These are phyloP conservation scores for Lucilia sericata DNA, from an alignment of 1,140 invertebrate species.

Conservation along the genomic window DNA sequence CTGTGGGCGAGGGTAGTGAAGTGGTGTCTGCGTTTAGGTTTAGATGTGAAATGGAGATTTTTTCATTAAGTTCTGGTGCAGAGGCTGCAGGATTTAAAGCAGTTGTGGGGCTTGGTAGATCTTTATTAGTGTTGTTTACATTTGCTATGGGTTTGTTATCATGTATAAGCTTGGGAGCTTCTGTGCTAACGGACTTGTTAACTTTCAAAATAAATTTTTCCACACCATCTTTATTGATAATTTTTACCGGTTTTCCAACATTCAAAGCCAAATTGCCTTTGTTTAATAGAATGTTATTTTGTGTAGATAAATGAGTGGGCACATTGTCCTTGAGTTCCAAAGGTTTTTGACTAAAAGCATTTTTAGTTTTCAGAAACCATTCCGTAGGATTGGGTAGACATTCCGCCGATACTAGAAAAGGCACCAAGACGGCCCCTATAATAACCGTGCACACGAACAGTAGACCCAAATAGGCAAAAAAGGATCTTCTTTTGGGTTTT, in stretches of 20 bases:
- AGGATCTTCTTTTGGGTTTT: slow-evolving; percentile 53
- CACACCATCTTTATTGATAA: slow-evolving; percentile 59
- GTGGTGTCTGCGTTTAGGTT: background rate
- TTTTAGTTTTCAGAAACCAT: slow-evolving; percentile 67
- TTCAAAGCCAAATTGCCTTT: slow-evolving; percentile 35
- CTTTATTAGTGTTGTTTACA: background rate
- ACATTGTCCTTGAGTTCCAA: background rate
- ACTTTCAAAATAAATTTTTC: slow-evolving; percentile 59
- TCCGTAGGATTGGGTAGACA: slow-evolving; percentile 64
- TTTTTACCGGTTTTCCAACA: slow-evolving; percentile 57
- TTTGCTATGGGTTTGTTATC: background rate
- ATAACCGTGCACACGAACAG: slow-evolving; percentile 66
- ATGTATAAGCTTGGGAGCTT: background rate
- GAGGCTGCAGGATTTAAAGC: no score
- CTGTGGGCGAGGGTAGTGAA: background rate
- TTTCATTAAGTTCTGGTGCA: background rate
- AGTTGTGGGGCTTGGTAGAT: background rate
- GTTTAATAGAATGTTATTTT: background rate
- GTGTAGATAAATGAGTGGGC: background rate
- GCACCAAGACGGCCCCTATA: slow-evolving; percentile 63
- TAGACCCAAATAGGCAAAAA: slow-evolving; percentile 64
- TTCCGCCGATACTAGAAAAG: slow-evolving; percentile 63
- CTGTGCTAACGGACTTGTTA: slow-evolving; percentile 53
- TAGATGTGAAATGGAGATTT: background rate
- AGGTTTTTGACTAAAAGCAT: slow-evolving; percentile 51